Evolutionary conservation across 2,888 invertebrate genomes (phyloP), one percentile per base, ranked within the genome.

Genomic region (Sinodicranocentrus sp.): DNA sequence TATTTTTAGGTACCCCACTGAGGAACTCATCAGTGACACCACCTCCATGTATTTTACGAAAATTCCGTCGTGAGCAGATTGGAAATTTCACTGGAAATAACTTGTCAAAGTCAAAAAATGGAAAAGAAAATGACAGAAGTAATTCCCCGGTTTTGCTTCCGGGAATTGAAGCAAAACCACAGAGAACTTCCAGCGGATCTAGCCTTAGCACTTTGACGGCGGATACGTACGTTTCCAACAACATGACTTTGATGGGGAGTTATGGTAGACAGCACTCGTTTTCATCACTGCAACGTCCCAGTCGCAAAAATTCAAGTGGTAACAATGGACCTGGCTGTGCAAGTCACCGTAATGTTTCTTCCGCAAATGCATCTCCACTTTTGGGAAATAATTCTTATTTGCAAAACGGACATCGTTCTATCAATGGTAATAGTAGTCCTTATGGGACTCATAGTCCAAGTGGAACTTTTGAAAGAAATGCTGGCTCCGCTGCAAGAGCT

Each of bases 121-220:
- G 25, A n/a, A 57, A 57, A 13, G 57, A 57, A 23, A 25, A 3
- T 57, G 57, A 59, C n/a, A 28, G 72, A 68, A 72, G 73, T 33
- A 52, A 43, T 28, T 77, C 82, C n/a, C 82, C 82, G 6, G 59
- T 82, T 82, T 73, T 82, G 39, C 73, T 73, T 73, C 80, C 80
- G 43, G 80, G 68, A 73, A 73, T 54, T 28, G 61, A 72, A 44
- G 44, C 48, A 26, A 73, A 75, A 23, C 75, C 82, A 10, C 77
- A 84, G 13, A 19, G 88, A 71, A 80, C 86, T 48, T 86, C 86
- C 1, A 88, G 87, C 65, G 86, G 87, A 19, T 85, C 85, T 19
- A 87, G 87, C 59, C 67, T 88, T n/a, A 86, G 86, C 54, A 88
- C 88, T 23, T 68, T 88, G 10, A 88, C 88, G 43, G 87, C 88